Evolutionary conservation across 2,113 vertebrate species (phyloP).

Genomic region (Plectropomus leopardus): DNA sequence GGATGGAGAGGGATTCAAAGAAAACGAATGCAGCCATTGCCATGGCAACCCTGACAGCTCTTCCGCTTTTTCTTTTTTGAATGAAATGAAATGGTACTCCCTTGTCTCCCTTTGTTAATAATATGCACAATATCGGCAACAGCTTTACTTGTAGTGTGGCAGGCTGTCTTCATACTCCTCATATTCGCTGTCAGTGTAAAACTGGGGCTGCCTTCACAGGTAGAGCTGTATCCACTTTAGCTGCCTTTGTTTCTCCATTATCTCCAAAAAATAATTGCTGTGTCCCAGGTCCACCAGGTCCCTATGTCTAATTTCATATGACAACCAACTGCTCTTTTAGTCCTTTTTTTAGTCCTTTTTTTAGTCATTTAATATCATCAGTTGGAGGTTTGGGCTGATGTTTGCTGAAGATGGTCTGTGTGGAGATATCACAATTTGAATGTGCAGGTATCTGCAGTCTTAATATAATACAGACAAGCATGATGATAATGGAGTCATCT

Average conservation of each 20-base stretch:
- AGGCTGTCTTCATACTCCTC: conserved; percentile 14
- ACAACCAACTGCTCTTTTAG: conserved; percentile 8
- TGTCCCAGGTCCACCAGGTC: conserved; percentile 10
- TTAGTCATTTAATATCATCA: conserved; percentile 1
- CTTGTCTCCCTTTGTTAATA: conserved; percentile 62
- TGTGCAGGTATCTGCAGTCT: conserved; percentile 6
- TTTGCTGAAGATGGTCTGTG: not conserved
- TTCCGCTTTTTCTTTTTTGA: conserved; percentile 48
- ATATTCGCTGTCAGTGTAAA: conserved; percentile 20
- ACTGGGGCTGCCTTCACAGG: conserved; percentile 11
- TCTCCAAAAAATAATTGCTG: conserved; percentile 17
- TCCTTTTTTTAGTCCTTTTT: conserved; percentile 20
- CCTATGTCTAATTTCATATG: not conserved
- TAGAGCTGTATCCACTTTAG: conserved; percentile 24
- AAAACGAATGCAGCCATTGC: conserved; percentile 44
- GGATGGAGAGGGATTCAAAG: conserved; percentile 37
- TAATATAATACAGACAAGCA: conserved; percentile 21
- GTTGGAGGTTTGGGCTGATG: not conserved
- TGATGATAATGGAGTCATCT: conserved; percentile 28
- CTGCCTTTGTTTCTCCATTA: conserved; percentile 35
- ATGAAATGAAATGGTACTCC: conserved; percentile 52
- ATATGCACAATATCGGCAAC: conserved; percentile 40
- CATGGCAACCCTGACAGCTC: conserved; percentile 62
- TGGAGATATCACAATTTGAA: conserved; percentile 4
- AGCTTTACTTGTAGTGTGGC: conserved; percentile 4